Evolutionary conservation across 2,888 invertebrate species (phyloP).

Genomic region (Agriotes lineatus): DNA sequence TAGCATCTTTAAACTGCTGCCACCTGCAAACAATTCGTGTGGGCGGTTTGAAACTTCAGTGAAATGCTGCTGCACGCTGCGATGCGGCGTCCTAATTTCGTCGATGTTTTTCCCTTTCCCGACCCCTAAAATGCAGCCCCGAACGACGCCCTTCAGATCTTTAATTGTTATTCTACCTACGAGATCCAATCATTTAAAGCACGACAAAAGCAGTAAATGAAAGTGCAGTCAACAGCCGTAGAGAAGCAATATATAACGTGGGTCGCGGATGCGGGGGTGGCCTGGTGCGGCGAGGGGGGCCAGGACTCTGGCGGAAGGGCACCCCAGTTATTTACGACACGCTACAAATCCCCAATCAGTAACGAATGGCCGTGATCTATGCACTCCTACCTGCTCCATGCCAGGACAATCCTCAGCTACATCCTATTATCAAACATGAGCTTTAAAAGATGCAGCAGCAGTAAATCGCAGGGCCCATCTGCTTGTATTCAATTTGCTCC

Average conservation of each 20-base stretch:
- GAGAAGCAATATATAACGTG: conserved; percentile 54
- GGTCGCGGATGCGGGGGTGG: conserved; percentile 47
- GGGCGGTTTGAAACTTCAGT: conserved; percentile 22
- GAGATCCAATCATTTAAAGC: conserved; percentile 41
- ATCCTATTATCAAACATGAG: conserved; percentile 35
- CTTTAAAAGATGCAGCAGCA: conserved; percentile 26
- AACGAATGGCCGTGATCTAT: conserved; percentile 56
- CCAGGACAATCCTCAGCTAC: conserved; percentile 39
- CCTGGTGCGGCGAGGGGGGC: conserved; percentile 46
- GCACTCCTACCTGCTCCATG: conserved; percentile 49
- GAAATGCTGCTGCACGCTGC: not conserved
- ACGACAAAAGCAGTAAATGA: conserved; percentile 51
- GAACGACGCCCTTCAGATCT: conserved; percentile 39
- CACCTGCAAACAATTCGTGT: conserved; percentile 13
- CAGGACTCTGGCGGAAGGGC: conserved; percentile 54
- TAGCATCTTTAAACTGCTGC: conserved; percentile 25
- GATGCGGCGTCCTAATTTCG: not conserved
- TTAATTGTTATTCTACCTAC: conserved; percentile 42
- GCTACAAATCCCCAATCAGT: conserved; percentile 59
- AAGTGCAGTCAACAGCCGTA: conserved; percentile 55
- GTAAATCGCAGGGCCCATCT: not conserved
- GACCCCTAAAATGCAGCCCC: not conserved
- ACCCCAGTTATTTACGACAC: conserved; percentile 57
- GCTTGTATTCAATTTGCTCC: conserved; percentile 3
- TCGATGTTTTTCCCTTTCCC: not conserved